phyloP scores from a whole-genome alignment of 2,888 invertebrate genomes.

The Drosophila rubida region DNA sequence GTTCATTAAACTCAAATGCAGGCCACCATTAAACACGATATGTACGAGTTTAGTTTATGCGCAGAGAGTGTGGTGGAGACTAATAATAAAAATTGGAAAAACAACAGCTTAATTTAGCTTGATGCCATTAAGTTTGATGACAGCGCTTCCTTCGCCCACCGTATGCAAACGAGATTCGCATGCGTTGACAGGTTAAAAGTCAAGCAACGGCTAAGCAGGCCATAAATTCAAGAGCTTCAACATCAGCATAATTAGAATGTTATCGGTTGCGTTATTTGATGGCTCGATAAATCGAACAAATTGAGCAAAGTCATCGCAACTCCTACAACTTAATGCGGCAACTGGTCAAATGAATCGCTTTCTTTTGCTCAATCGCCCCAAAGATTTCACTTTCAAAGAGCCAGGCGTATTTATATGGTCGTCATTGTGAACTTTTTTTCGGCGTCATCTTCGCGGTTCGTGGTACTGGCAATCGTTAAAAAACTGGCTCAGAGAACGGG shows the following conservation, averaged over 20 bases:
- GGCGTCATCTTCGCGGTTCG: slow-evolving; percentile 37
- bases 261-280: slow-evolving; percentile 47
- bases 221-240: slow-evolving; percentile 57
- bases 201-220: slow-evolving; percentile 30
- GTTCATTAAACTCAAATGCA: slow-evolving; percentile 9
- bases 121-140: slow-evolving; percentile 31
- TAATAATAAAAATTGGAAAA: slow-evolving; percentile 8
- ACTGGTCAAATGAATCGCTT: slow-evolving; percentile 48
- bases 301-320: slow-evolving; percentile 53
- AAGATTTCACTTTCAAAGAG: slow-evolving; percentile 67
- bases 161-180: slow-evolving; percentile 20
- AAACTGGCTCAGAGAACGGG: slow-evolving; percentile 60
- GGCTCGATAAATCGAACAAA: slow-evolving; percentile 57
- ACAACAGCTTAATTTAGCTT: slow-evolving; percentile 44
- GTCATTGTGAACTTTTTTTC: slow-evolving; percentile 17
- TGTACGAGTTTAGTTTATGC: not conserved
- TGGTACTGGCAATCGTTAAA: slow-evolving; percentile 29
- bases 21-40: not conserved
- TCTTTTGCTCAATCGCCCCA: slow-evolving; percentile 43
- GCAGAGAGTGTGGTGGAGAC: not conserved
- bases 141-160: slow-evolving; percentile 28
- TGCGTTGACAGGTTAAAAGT: slow-evolving; percentile 46
- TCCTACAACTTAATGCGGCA: slow-evolving; percentile 71
- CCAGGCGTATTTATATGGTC: slow-evolving; percentile 21
- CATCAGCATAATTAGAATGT: slow-evolving; percentile 64